Percentiles rank a stretch among this genome's conserved stretches.
phyloP scores from a whole-genome alignment of 2,888 invertebrate species.

The Diaphora mendica region DNA sequence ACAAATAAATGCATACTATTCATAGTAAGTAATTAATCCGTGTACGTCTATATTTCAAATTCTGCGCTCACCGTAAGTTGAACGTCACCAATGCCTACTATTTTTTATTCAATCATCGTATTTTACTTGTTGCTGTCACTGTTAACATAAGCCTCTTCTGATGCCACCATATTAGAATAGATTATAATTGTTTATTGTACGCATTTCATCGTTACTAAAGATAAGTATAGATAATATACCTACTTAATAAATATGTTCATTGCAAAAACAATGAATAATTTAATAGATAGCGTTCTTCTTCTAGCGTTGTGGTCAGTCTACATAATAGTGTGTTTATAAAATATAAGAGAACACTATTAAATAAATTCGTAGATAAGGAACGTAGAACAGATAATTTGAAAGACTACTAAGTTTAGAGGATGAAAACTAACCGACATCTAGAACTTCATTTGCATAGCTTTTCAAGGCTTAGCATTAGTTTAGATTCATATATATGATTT shows the following conservation, averaged over 20 bases:
- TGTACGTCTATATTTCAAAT: conserved; percentile 55
- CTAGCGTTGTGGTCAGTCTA: conserved; percentile 66
- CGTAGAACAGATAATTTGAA: conserved; percentile 69
- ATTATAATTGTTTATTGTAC: conserved; percentile 36
- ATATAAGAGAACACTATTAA: conserved; percentile 67
- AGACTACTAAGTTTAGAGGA: conserved; percentile 86
- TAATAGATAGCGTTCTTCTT: conserved; percentile 26
- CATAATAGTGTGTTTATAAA: conserved; percentile 58
- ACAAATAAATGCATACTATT: conserved; percentile 71
- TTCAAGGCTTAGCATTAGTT: conserved; percentile 73
- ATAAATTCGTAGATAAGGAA: conserved; percentile 65
- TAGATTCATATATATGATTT: conserved; percentile 66
- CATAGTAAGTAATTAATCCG: conserved; percentile 68
- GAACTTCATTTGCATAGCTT: conserved; percentile 75
- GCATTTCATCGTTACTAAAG: conserved; percentile 56
- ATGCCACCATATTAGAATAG: neutral
- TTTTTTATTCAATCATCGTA: neutral
- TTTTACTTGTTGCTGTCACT: neutral
- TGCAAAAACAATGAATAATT: conserved; percentile 55
- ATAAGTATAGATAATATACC: conserved; percentile 31
- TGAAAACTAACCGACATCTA: conserved; percentile 78
- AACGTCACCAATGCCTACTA: neutral
- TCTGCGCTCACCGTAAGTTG: conserved; percentile 27
- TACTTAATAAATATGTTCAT: conserved; percentile 46
- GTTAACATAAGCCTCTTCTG: neutral